A percentile compares a stretch with the other conserved stretches of the same genome.
phyloP scores from a whole-genome alignment of 2,113 vertebrate genomes.

The Euleptes europaea region DNA sequence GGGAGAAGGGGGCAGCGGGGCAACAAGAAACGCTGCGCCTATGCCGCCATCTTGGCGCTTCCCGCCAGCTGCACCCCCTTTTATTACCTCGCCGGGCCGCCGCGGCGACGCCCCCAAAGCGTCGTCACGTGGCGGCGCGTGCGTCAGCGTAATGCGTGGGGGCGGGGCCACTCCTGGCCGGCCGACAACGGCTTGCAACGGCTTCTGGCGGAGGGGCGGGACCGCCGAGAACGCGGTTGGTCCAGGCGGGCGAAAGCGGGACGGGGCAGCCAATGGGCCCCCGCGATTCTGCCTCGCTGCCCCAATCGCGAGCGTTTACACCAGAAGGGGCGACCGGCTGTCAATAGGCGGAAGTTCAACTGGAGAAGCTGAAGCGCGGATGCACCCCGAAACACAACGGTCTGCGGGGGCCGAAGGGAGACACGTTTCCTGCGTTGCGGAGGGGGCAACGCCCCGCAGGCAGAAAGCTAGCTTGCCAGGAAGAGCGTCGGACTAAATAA shows the following conservation, averaged over 20 bases:
- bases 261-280: background rate
- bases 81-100: background rate
- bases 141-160: rapidly evolving
- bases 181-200: background rate
- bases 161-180: background rate
- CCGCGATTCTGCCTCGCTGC: background rate
- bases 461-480: too few species aligned
- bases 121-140: background rate
- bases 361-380: background rate
- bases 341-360: background rate
- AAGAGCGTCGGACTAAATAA: too few species aligned
- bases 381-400: too few species aligned
- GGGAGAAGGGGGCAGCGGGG: rapidly evolving
- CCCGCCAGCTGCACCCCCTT: slow-evolving; percentile 1
- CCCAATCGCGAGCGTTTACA: too few species aligned
- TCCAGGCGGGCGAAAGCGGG: background rate
- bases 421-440: background rate
- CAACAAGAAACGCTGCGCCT: background rate
- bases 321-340: background rate
- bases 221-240: background rate
- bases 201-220: background rate
- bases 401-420: too few species aligned
- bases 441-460: background rate
- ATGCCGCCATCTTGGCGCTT: slow-evolving; percentile 33
- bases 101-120: rapidly evolving